Conservation (phyloP, 2,888 invertebrate species). For the Anticlea derivata region DNA sequence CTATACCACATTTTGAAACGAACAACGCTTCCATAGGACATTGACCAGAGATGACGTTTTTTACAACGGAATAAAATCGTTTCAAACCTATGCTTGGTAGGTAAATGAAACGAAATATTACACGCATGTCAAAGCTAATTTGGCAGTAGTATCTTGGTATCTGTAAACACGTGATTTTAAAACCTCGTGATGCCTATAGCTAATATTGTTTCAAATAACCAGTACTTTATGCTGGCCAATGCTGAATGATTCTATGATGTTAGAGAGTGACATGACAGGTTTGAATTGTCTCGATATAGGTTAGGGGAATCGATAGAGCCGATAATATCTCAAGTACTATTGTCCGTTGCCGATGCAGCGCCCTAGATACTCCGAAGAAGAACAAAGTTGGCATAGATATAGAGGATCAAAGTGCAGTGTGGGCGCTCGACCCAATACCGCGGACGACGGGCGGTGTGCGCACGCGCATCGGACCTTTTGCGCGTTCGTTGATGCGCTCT, state of each 20-base stretch:
- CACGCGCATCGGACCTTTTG: slow-evolving; percentile 71
- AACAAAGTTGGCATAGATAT: slow-evolving; percentile 81
- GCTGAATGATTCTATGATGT: slow-evolving; percentile 2
- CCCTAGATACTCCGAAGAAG: slow-evolving; percentile 75
- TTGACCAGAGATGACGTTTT: slow-evolving; percentile 41
- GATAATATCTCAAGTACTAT: slow-evolving; percentile 55
- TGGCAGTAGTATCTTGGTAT: slow-evolving; percentile 36
- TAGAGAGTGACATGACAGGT: slow-evolving; percentile 9
- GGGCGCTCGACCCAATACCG: slow-evolving; percentile 81
- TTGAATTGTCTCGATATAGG: slow-evolving; percentile 30
- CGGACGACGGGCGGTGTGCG: slow-evolving; percentile 60
- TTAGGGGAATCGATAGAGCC: slow-evolving; percentile 44
- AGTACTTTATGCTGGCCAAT: not conserved
- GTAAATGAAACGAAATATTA: too few relatives aligned
- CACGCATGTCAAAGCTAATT: slow-evolving; percentile 33
- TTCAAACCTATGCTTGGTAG: slow-evolving; percentile 36
- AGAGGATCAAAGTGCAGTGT: slow-evolving; percentile 80
- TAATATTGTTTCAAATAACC: slow-evolving; percentile 1
- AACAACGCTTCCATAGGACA: slow-evolving; percentile 39
- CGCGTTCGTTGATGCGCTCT: slow-evolving; percentile 48
- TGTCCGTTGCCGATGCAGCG: slow-evolving; percentile 61
- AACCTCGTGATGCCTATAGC: slow-evolving; percentile 17
- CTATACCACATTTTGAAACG: slow-evolving; percentile 43
- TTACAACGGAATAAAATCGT: slow-evolving; percentile 44
- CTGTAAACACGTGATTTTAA: slow-evolving; percentile 31